Percentiles rank a stretch among this genome's conserved stretches.
These are phyloP conservation scores for Drosophila cardini DNA, from an alignment of 1,140 invertebrate species.

Conservation along the genomic window DNA sequence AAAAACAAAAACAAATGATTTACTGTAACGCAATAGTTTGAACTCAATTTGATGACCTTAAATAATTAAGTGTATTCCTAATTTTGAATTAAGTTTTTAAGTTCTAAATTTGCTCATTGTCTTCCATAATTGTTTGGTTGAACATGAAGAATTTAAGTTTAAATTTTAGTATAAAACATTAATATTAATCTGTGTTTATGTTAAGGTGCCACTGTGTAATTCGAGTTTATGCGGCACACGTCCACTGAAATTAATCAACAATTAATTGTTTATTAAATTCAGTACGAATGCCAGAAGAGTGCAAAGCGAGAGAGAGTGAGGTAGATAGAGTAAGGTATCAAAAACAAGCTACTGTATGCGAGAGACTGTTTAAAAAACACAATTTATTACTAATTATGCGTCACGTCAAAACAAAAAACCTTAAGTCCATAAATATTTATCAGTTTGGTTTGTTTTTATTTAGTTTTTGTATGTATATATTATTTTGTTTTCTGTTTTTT, in stretches of 20 bases:
- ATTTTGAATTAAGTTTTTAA: too few species aligned
- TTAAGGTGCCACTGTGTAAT: neutral
- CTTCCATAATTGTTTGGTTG: too few species aligned
- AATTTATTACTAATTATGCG: constrained; percentile 77
- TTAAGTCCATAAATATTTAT: constrained; percentile 76
- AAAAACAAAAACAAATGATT: constrained; percentile 11
- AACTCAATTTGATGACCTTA: neutral
- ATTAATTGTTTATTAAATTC: constrained; percentile 71
- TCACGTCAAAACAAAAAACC: constrained; percentile 75
- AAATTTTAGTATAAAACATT: neutral
- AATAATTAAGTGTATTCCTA: neutral
- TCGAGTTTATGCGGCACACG: constrained; percentile 30
- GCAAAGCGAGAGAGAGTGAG: constrained; percentile 16
- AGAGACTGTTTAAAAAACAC: constrained; percentile 25
- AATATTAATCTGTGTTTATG: neutral
- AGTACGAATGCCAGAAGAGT: constrained; percentile 31
- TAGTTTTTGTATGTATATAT: constrained; percentile 11
- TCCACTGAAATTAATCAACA: constrained; percentile 69
- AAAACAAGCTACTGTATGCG: constrained; percentile 61
- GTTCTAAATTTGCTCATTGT: too few species aligned
- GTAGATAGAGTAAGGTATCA: constrained; percentile 26
- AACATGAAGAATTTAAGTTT: neutral
- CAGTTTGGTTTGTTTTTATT: constrained; percentile 42
- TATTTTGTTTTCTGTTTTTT: constrained; percentile 13
- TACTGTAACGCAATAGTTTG: constrained; percentile 10